Conservation (phyloP, 1,140 invertebrate species). For the Brachionus plicatilis region DNA sequence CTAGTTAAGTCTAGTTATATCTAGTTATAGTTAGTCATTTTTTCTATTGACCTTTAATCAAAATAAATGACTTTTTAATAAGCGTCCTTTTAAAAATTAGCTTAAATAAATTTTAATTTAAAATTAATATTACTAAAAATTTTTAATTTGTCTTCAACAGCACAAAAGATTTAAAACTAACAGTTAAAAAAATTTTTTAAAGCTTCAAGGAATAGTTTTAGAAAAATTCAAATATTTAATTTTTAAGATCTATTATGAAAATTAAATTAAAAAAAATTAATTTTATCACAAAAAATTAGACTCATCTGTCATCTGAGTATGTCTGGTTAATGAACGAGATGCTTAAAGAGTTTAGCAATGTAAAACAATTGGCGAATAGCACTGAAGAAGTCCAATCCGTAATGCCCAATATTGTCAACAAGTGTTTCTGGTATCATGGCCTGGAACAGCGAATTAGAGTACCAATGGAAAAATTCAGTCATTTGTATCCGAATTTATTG, state of each 20-base stretch:
- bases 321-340: slow-evolving; percentile 46
- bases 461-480: slow-evolving; percentile 52
- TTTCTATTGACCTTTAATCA: no score
- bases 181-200: no score
- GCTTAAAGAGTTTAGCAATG: slow-evolving; percentile 48
- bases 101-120: no score
- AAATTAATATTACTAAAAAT: no score
- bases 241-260: background rate
- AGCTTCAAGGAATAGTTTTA: no score
- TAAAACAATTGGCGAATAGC: slow-evolving; percentile 47
- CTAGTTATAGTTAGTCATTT: no score
- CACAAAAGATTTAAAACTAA: no score
- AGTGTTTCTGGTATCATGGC: slow-evolving; percentile 51
- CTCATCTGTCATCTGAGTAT: slow-evolving; percentile 50
- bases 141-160: no score
- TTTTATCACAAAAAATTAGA: slow-evolving; percentile 41
- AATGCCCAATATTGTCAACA: slow-evolving; percentile 52
- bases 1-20: no score
- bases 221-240: no score
- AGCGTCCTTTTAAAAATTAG: no score
- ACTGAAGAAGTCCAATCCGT: slow-evolving; percentile 46
- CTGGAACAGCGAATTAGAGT: slow-evolving; percentile 49
- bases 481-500: slow-evolving; percentile 52
- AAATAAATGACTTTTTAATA: no score
- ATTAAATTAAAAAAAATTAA: background rate